A percentile compares a stretch with the other conserved stretches of the same genome.
Evolutionary conservation across 2,113 vertebrate genomes (phyloP).

Genomic region (Eulacestoma nigropectus): DNA sequence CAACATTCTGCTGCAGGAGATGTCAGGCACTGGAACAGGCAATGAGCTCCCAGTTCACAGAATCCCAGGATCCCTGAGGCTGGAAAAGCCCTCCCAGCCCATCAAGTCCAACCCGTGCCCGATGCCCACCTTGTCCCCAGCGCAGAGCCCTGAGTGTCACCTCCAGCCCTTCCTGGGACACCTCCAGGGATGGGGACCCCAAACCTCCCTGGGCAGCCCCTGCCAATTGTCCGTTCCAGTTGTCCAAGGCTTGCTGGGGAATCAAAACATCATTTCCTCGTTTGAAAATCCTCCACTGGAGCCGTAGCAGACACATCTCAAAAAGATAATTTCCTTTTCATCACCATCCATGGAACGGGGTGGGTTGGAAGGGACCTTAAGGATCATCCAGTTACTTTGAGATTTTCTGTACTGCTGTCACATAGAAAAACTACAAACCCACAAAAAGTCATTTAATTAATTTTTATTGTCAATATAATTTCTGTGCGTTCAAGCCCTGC

Average conservation of each 20-base stretch:
- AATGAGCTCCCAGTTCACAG: neutral
- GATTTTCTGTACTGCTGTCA: neutral
- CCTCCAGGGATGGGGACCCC: neutral
- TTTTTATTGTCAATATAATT: neutral
- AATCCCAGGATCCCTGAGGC: neutral
- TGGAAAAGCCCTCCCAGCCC: neutral
- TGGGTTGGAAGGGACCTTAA: neutral
- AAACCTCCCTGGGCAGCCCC: neutral
- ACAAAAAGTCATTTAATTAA: neutral
- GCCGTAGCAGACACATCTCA: rapidly evolving
- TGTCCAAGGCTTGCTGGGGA: neutral
- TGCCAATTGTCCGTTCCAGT: neutral
- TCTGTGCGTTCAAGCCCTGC: neutral
- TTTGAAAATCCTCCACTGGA: neutral
- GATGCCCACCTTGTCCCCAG: rapidly evolving
- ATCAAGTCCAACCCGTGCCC: rapidly evolving
- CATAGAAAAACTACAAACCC: neutral
- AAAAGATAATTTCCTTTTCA: neutral
- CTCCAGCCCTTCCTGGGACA: rapidly evolving
- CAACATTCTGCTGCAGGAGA: neutral
- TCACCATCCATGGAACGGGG: rapidly evolving
- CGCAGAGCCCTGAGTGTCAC: neutral
- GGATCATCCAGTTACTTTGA: neutral
- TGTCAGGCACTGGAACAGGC: neutral
- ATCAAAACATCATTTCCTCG: neutral